phyloP scores from a whole-genome alignment of 2,888 invertebrate genomes.

The Amphipoea lucens region DNA sequence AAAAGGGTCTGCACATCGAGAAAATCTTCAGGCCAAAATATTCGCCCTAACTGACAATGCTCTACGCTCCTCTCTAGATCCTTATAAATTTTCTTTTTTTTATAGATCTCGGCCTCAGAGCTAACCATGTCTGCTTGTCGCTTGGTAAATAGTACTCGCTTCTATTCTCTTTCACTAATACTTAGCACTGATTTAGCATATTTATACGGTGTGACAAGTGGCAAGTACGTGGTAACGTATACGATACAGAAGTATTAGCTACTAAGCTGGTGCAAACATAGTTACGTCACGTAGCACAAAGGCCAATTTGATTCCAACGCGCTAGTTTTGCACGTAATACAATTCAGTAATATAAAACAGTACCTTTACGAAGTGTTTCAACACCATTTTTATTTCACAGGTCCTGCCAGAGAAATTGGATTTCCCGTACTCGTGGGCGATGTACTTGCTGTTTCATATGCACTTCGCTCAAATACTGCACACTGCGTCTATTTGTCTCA shows the following conservation, averaged over 20 bases:
- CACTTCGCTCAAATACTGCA: slow-evolving; percentile 95
- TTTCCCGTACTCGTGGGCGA: slow-evolving; percentile 91
- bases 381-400: slow-evolving; percentile 67
- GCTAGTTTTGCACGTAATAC: background rate
- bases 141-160: background rate
- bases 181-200: background rate
- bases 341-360: background rate
- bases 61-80: no score
- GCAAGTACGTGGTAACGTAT: background rate
- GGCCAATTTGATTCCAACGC: background rate
- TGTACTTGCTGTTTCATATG: slow-evolving; percentile 94
- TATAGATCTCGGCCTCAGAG: background rate
- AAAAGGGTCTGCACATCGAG: no score
- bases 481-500: slow-evolving; percentile 95
- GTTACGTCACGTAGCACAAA: background rate
- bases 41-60: no score
- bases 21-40: no score
- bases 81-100: no score
- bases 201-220: background rate
- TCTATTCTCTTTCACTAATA: background rate
- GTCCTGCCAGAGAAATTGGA: slow-evolving; percentile 85
- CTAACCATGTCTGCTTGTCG: background rate
- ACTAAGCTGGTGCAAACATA: background rate
- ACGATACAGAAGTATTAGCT: background rate
- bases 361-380: slow-evolving; percentile 3